phyloP scores from a whole-genome alignment of 2,888 invertebrate genomes.

The Quadroppia sp. region DNA sequence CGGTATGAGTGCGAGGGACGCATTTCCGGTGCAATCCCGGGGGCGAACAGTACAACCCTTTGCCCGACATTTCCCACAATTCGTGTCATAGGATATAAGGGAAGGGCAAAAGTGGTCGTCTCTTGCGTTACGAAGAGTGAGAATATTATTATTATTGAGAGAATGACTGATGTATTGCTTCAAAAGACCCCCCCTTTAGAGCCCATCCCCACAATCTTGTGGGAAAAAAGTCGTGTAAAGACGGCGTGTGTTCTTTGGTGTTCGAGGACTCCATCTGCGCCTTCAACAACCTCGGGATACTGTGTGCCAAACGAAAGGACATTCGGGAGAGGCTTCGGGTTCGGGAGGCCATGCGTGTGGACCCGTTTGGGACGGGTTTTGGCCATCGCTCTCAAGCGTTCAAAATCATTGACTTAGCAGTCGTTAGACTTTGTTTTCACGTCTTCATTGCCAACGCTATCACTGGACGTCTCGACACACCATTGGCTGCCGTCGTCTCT shows the following conservation, averaged over 20 bases:
- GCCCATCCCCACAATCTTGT: slow-evolving; percentile 92
- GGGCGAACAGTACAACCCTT: slow-evolving; percentile 77
- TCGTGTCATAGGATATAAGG: slow-evolving; percentile 73
- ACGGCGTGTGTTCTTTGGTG: slow-evolving; percentile 78
- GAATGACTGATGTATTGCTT: too few relatives aligned
- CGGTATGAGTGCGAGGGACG: slow-evolving; percentile 94
- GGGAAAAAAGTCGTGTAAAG: slow-evolving; percentile 84
- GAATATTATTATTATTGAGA: too few relatives aligned
- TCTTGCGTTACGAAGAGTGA: slow-evolving; percentile 83
- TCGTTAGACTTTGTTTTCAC: slow-evolving; percentile 91
- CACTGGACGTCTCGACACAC: slow-evolving; percentile 66
- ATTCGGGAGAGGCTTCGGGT: slow-evolving; percentile 75
- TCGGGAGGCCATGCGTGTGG: slow-evolving; percentile 78
- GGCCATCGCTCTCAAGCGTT: slow-evolving; percentile 74
- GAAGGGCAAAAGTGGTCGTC: slow-evolving; percentile 76
- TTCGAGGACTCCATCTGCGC: slow-evolving; percentile 65
- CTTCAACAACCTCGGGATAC: slow-evolving; percentile 82
- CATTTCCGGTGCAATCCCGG: slow-evolving; percentile 92
- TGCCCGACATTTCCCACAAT: slow-evolving; percentile 89
- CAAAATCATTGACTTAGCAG: slow-evolving; percentile 84
- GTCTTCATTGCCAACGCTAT: slow-evolving; percentile 64
- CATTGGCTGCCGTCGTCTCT: slow-evolving; percentile 76
- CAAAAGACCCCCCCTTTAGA: slow-evolving; percentile 68
- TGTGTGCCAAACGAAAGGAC: slow-evolving; percentile 92
- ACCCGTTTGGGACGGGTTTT: slow-evolving; percentile 89